These are phyloP conservation scores for Anser brachyrhynchus DNA, from an alignment of 2,113 vertebrate genomes.

Conservation along the genomic window DNA sequence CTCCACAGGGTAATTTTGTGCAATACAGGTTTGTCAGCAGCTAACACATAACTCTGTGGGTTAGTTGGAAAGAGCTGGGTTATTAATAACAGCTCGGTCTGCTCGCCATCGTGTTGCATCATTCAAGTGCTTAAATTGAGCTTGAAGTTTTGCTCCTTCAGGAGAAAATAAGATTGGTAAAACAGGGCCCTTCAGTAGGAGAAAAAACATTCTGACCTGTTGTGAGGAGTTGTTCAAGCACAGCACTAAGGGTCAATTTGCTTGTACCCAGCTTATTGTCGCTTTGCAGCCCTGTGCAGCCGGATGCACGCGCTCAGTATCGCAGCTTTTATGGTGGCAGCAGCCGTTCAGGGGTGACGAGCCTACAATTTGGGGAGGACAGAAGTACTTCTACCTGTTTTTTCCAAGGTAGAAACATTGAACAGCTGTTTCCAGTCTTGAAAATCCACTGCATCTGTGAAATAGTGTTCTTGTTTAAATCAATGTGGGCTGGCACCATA, in stretches of 20 bases:
- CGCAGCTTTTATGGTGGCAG: neutral
- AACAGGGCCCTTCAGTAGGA: neutral
- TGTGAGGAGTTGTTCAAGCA: neutral
- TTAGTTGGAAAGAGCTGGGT: neutral
- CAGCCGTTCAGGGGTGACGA: neutral
- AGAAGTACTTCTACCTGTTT: neutral
- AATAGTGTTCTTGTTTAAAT: neutral
- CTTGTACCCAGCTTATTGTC: neutral
- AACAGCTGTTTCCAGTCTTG: neutral
- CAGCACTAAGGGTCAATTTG: fast-evolving
- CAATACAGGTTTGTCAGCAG: neutral
- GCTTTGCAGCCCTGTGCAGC: neutral
- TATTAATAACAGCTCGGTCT: neutral
- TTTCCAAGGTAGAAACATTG: neutral
- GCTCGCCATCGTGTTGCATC: neutral
- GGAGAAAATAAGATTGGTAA: neutral
- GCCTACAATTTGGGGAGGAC: neutral
- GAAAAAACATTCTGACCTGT: neutral
- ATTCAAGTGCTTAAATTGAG: neutral
- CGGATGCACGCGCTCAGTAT: fast-evolving
- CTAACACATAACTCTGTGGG: neutral
- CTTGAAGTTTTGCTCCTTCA: neutral
- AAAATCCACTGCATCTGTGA: neutral
- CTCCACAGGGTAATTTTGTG: neutral
- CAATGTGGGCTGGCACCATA: neutral